phyloP scores from a whole-genome alignment of 2,888 invertebrate species.

The Eupithecia tripunctaria region DNA sequence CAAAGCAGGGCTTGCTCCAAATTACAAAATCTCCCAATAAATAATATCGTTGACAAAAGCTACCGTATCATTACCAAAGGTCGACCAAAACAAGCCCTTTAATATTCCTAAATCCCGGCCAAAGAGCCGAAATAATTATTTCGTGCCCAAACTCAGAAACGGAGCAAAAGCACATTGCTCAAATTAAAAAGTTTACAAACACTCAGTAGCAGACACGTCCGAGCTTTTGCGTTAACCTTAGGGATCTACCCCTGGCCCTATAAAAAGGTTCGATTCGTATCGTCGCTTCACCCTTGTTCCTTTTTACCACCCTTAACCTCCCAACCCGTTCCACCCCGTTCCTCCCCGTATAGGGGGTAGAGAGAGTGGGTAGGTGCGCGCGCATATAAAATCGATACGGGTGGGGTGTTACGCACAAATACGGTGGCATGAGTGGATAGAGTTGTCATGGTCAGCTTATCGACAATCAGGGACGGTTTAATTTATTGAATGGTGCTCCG shows the following conservation, averaged over 20 bases:
- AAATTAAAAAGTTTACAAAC: conserved; percentile 53
- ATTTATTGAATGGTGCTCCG: conserved; percentile 28
- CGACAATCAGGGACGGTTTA: conserved; percentile 54
- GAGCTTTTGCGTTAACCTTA: conserved; percentile 69
- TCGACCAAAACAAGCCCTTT: conserved; percentile 29
- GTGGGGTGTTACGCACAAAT: conserved; percentile 78
- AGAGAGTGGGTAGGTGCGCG: conserved; percentile 66
- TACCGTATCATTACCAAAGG: conserved; percentile 23
- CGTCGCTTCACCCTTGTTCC: conserved; percentile 75
- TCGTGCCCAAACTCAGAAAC: conserved; percentile 29
- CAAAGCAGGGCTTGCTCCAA: neutral
- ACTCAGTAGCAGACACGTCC: conserved; percentile 63
- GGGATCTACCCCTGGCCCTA: conserved; percentile 66
- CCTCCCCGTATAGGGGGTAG: conserved; percentile 43
- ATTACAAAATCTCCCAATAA: conserved; percentile 16
- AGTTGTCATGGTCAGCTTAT: conserved; percentile 74
- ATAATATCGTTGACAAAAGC: conserved; percentile 22
- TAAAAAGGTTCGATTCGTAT: conserved; percentile 81
- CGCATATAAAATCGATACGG: conserved; percentile 82
- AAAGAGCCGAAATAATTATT: conserved; percentile 30
- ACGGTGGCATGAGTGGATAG: conserved; percentile 63
- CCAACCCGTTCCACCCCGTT: conserved; percentile 38
- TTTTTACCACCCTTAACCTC: conserved; percentile 58
- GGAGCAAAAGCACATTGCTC: conserved; percentile 33
- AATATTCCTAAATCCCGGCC: conserved; percentile 23